Evolutionary conservation across 2,113 vertebrate species (phyloP).

Genomic region (Pyrgilauda ruficollis): DNA sequence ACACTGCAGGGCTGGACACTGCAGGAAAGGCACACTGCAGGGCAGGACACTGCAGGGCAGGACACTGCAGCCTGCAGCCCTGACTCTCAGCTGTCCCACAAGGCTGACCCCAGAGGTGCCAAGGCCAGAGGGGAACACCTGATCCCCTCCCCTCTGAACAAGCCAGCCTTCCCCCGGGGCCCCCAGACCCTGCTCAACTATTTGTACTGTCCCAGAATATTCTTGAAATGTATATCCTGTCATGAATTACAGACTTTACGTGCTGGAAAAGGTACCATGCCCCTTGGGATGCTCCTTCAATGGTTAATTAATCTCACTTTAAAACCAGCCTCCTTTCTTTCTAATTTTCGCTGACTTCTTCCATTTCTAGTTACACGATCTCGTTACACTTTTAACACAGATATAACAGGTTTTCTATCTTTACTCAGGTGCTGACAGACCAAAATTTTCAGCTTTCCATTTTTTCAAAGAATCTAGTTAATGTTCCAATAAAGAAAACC

Average conservation of each 20-base stretch:
- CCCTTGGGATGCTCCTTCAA: not conserved
- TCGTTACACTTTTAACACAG: not conserved
- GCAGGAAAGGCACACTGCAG: too few species aligned
- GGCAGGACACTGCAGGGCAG: too few species aligned
- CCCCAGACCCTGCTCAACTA: not conserved
- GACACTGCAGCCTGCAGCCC: too few species aligned
- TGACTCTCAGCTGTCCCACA: not conserved
- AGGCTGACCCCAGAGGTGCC: not conserved
- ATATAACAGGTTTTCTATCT: not conserved
- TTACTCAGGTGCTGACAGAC: constrained; percentile 3
- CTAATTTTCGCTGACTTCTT: not conserved
- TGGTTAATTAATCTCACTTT: constrained; percentile 13
- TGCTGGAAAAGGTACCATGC: not conserved
- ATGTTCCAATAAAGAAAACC: not conserved
- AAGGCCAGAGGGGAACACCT: not conserved
- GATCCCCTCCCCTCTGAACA: not conserved
- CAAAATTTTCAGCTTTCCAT: not conserved
- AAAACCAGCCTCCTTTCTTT: not conserved
- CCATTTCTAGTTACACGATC: not conserved
- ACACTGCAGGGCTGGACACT: too few species aligned
- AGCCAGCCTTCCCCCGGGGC: accelerated
- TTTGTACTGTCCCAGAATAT: not conserved
- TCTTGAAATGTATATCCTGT: not conserved
- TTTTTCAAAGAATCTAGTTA: constrained; percentile 28
- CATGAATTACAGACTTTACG: not conserved